Evolutionary conservation across 2,888 invertebrate species (phyloP).

Genomic region (Drosophila multiciliata): DNA sequence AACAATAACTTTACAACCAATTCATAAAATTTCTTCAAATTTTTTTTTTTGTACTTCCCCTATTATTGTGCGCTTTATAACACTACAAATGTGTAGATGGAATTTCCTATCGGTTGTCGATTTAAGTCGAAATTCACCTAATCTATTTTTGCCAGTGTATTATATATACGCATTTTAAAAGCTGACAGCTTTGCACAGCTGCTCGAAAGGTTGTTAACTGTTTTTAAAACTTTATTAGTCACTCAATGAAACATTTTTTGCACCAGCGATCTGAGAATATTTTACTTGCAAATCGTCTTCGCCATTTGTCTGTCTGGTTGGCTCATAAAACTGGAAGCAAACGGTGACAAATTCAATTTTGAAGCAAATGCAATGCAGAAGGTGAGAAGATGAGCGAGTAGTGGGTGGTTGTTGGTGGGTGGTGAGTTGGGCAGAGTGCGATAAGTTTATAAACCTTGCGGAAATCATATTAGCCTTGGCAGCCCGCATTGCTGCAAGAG

Average conservation of each 20-base stretch:
- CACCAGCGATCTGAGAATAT: constrained; percentile 19
- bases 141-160: constrained; percentile 17
- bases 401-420: background rate
- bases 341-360: constrained; percentile 50
- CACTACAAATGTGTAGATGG: background rate
- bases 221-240: constrained; percentile 43
- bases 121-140: background rate
- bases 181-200: constrained; percentile 13
- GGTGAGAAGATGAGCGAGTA: background rate
- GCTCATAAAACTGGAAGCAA: constrained; percentile 38
- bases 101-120: background rate
- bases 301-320: constrained; percentile 16
- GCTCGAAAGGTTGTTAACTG: constrained; percentile 15
- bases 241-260: constrained; percentile 12
- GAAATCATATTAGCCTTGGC: constrained; percentile 52
- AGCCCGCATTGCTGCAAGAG: constrained; percentile 32
- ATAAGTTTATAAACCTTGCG: constrained; percentile 36
- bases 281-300: constrained; percentile 36
- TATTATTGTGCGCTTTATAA: background rate
- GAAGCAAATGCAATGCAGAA: constrained; percentile 4
- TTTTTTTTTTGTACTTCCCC: constrained; percentile 5
- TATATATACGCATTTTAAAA: background rate
- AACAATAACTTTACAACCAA: background rate
- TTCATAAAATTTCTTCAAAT: background rate
- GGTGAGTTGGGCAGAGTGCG: constrained; percentile 7